These are phyloP conservation scores for Scaptodrosophila lebanonensis DNA, from an alignment of 1,140 invertebrate species.

Conservation along the genomic window DNA sequence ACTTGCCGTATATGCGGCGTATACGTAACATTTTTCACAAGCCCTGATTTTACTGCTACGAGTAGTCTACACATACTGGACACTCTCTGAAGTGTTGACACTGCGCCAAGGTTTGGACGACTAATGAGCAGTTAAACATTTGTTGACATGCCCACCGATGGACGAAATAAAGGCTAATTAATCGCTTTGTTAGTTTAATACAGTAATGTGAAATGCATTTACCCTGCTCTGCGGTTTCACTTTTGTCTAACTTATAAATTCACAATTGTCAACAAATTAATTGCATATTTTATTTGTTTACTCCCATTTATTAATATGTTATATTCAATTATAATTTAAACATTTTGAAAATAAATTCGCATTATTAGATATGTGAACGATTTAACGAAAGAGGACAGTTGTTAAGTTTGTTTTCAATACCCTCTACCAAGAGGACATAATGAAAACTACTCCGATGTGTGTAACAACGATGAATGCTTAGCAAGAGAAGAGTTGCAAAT, in stretches of 20 bases:
- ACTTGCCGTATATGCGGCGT: constrained; percentile 45
- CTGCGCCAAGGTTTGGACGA: constrained; percentile 16
- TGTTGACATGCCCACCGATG: constrained; percentile 57
- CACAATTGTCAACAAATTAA: constrained; percentile 72
- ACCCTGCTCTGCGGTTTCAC: constrained; percentile 10
- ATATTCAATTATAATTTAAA: constrained; percentile 63
- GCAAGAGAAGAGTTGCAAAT: too few relatives aligned
- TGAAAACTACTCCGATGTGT: too few relatives aligned
- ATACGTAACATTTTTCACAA: constrained; percentile 25
- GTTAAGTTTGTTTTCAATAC: too few relatives aligned
- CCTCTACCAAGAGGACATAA: too few relatives aligned
- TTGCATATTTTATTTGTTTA: constrained; percentile 63
- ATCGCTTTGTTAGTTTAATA: constrained; percentile 64
- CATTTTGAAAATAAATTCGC: constrained; percentile 24
- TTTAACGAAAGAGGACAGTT: too few relatives aligned
- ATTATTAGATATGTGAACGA: too few relatives aligned
- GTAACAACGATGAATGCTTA: too few relatives aligned
- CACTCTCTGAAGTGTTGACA: constrained; percentile 26
- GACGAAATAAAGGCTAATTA: constrained; percentile 54
- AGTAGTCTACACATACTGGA: too few relatives aligned
- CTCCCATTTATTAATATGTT: too few relatives aligned
- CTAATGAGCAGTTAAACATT: constrained; percentile 70
- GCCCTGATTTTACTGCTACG: constrained; percentile 23
- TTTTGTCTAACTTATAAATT: constrained; percentile 57
- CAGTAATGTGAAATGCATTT: constrained; percentile 20